A percentile compares a stretch with the other conserved stretches of the same genome.
phyloP scores from a whole-genome alignment of 2,113 vertebrate genomes.

The Psammodynastes pulverulentus region DNA sequence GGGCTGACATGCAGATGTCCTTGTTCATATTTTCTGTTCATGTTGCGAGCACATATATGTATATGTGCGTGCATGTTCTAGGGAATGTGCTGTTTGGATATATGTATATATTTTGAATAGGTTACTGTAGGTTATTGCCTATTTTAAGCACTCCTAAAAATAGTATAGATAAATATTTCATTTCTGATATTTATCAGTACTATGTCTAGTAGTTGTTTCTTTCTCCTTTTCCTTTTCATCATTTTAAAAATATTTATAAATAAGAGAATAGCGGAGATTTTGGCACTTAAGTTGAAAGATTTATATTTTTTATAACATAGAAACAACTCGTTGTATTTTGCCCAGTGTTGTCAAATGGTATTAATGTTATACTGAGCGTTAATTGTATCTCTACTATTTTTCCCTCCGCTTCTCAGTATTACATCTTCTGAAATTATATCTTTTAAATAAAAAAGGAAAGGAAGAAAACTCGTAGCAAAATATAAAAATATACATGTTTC shows the following conservation, averaged over 20 bases:
- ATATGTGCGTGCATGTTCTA: accelerated
- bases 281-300: not conserved
- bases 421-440: not conserved
- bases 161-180: not conserved
- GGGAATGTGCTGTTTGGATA: not conserved
- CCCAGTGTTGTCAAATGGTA: not conserved
- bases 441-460: not conserved
- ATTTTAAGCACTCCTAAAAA: not conserved
- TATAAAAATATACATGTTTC: no score
- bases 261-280: not conserved
- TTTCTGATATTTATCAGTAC: not conserved
- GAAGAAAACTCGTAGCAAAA: not conserved
- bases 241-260: not conserved
- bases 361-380: not conserved
- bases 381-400: not conserved
- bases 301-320: not conserved
- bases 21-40: not conserved
- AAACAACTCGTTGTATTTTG: not conserved
- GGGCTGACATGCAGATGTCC: not conserved
- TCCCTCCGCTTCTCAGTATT: not conserved
- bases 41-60: no score
- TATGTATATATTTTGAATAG: no score
- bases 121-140: not conserved
- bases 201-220: not conserved
- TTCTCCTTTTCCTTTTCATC: not conserved